Conservation (phyloP, 2,888 invertebrate species). For the Drosophila setosimentum region DNA sequence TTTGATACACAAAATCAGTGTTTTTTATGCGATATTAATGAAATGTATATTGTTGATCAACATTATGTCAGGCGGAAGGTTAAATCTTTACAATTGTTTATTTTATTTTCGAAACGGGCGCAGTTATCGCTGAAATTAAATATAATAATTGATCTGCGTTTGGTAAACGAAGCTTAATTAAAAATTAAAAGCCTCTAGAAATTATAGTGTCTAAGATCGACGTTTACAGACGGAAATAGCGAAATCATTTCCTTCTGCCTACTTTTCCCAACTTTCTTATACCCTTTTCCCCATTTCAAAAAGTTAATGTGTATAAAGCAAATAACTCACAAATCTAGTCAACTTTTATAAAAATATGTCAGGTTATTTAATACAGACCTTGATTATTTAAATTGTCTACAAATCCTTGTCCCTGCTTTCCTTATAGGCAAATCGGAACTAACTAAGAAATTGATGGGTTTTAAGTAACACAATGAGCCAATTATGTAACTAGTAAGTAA, state of each 20-base stretch:
- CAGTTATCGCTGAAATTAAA: not conserved
- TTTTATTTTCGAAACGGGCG: not conserved
- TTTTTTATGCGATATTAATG: not conserved
- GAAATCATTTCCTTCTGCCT: not conserved
- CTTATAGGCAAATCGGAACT: not conserved
- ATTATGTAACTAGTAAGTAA: too few relatives aligned
- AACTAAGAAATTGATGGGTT: not conserved
- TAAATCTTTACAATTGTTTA: fast-evolving
- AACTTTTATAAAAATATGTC: not conserved
- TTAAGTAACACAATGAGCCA: not conserved
- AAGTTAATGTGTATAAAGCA: not conserved
- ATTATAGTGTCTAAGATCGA: not conserved
- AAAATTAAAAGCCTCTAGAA: not conserved
- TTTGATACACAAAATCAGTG: not conserved
- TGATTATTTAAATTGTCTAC: not conserved
- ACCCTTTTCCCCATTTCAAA: fast-evolving
- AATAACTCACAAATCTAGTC: not conserved
- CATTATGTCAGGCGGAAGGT: not conserved
- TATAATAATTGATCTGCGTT: fast-evolving
- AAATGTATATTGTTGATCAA: fast-evolving
- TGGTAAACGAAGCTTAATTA: not conserved
- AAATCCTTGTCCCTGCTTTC: fast-evolving
- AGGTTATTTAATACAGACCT: not conserved
- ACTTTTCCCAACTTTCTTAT: not conserved
- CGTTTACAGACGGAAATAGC: not conserved